Base-by-base conservation (phyloP, 2,888 invertebrate genomes). In the Sarcophaga caerulescens region DNA sequence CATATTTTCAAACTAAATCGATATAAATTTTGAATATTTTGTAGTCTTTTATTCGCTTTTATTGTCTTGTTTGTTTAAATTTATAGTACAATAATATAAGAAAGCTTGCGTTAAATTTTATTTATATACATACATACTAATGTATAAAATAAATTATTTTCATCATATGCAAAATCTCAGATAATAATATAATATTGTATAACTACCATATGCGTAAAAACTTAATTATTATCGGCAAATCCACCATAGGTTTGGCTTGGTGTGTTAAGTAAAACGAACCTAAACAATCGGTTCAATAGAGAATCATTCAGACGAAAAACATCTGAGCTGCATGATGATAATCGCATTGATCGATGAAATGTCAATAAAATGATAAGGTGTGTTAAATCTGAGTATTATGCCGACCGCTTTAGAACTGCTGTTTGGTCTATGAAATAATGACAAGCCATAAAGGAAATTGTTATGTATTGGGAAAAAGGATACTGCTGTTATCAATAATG, bases 1-100 rank as follows among this genome's bases (percentile, higher is more conserved):
- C 95, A 89, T 97, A 96, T 94, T 98, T 97, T 92, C 89, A 91
- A 85, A 89, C 83, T 78, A 88, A 88, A 86, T 85, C 81, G 60
- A 60, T 86, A 44, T 87, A 88, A 87, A 70, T 63, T 65, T 35
- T 6, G 8, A 47, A 52, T 45, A 62, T 60, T 35, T 35, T 35
- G 2, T 35, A 10, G 8, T 35, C 35, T 25, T 8, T 19, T 70
- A 17, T 52, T 71, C 6, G 35, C 17, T 70, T 23, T 52, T 35
- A 35, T 12, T 44, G 19, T 19, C 3, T 60, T 71, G 59, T 71
- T 21, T 19, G 73, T 45, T 14, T 71, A 17, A 60, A 2, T 35
- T 60, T 60, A 60, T 17, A 19, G 21, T 65, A 65, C 35, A 35
- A 35, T 35, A 35, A 35, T 35, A 35, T 35, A 35, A 35, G 35